Percentiles rank a stretch among this genome's conserved stretches.
These are phyloP conservation scores for Apis laboriosa DNA, from an alignment of 1,140 invertebrate genomes.

Conservation along the genomic window DNA sequence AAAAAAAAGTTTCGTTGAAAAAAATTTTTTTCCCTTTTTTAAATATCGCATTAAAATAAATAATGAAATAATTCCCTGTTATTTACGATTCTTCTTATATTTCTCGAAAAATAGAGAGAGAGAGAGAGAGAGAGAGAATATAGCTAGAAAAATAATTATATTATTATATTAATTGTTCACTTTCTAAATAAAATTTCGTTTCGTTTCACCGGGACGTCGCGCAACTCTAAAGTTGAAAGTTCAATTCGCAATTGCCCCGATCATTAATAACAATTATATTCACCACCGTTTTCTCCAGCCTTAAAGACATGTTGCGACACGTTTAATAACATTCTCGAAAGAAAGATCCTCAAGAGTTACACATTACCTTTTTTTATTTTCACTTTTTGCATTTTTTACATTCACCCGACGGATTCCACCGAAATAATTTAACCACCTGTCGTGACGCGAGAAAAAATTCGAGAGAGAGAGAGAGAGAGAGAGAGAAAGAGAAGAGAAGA, in stretches of 20 bases:
- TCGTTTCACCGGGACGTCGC: neutral
- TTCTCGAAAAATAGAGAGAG: too few relatives aligned
- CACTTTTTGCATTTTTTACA: neutral
- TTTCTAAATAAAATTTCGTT: too few relatives aligned
- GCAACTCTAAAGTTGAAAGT: conserved; percentile 5
- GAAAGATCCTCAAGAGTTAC: neutral
- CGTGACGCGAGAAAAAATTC: neutral
- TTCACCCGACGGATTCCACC: neutral
- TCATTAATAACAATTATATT: neutral
- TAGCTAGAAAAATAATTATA: too few relatives aligned
- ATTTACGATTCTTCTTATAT: too few relatives aligned
- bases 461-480: too few relatives aligned
- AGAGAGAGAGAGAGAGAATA: too few relatives aligned
- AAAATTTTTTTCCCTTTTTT: too few relatives aligned
- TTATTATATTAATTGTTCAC: too few relatives aligned
- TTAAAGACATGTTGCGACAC: neutral
- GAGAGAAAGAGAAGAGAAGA: too few relatives aligned
- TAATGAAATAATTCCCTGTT: too few relatives aligned
- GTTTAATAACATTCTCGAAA: neutral
- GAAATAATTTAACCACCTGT: neutral
- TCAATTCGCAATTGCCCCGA: neutral
- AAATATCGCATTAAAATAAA: too few relatives aligned
- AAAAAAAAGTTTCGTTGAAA: too few relatives aligned
- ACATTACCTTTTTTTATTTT: neutral
- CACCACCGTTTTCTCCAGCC: neutral